phyloP scores from a whole-genome alignment of 2,113 vertebrate genomes.

The Psittacus erithacus region DNA sequence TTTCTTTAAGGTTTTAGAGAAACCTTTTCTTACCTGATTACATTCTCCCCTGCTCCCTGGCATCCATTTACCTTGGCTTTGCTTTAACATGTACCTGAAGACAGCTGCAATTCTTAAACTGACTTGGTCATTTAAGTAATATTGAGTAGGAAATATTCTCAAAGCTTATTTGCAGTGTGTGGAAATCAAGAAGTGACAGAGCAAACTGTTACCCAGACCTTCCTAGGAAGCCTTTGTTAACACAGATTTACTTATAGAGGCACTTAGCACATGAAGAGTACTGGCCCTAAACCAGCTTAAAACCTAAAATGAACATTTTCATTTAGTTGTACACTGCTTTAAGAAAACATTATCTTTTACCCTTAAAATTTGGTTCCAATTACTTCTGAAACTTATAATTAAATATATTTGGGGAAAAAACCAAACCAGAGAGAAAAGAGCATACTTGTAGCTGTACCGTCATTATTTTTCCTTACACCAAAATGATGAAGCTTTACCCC shows the following conservation, averaged over 20 bases:
- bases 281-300: background rate
- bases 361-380: background rate
- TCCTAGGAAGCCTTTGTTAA: background rate
- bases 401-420: background rate
- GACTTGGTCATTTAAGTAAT: background rate
- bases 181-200: background rate
- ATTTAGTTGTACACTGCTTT: background rate
- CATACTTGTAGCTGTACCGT: background rate
- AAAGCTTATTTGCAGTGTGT: background rate
- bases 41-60: background rate
- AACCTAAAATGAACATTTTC: background rate
- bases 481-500: background rate
- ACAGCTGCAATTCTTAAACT: background rate
- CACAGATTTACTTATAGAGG: no score
- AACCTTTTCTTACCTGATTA: background rate
- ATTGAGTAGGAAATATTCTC: background rate
- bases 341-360: background rate
- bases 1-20: background rate
- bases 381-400: background rate
- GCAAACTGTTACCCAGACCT: background rate
- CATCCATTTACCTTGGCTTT: background rate
- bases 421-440: background rate
- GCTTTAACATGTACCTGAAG: background rate
- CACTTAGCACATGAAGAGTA: background rate
- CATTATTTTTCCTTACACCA: fast-evolving